Evolutionary conservation across 2,113 vertebrate species (phyloP).

Genomic region (Nematolebias whitei): DNA sequence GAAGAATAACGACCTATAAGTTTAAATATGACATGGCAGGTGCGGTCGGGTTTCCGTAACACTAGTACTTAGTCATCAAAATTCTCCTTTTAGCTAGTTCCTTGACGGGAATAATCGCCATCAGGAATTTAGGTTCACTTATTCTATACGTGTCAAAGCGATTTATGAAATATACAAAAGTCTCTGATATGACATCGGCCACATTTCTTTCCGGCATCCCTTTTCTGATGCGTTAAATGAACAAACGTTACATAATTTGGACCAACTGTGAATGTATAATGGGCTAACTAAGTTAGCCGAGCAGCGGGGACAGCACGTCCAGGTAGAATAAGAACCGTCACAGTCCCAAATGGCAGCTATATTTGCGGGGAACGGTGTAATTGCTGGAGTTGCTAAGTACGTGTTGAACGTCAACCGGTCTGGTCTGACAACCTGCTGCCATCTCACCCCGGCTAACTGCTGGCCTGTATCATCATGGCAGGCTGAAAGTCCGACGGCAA

Average conservation of each 20-base stretch:
- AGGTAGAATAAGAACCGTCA: neutral
- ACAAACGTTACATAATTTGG: constrained; percentile 41
- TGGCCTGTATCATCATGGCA: constrained; percentile 65
- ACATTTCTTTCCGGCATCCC: neutral
- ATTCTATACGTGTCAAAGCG: too few relatives aligned
- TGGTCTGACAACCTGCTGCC: constrained; percentile 37
- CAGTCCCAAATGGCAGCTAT: neutral
- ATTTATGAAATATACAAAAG: neutral
- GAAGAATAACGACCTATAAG: neutral
- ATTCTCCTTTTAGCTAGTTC: too few relatives aligned
- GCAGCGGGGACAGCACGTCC: neutral
- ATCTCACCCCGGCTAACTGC: constrained; percentile 44
- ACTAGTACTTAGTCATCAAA: neutral
- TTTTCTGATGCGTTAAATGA: neutral
- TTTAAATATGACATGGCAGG: constrained; percentile 1
- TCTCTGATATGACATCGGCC: neutral
- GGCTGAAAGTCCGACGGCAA: constrained; percentile 49
- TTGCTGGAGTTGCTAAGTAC: constrained; percentile 21
- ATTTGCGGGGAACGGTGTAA: neutral
- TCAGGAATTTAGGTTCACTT: neutral
- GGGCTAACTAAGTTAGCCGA: constrained; percentile 32
- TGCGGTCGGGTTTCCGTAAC: neutral
- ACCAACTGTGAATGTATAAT: constrained; percentile 14
- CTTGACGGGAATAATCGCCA: neutral
- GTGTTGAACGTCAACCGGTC: constrained; percentile 55